Base-by-base conservation (phyloP, 2,888 invertebrate species). In the Spodoptera picta region DNA sequence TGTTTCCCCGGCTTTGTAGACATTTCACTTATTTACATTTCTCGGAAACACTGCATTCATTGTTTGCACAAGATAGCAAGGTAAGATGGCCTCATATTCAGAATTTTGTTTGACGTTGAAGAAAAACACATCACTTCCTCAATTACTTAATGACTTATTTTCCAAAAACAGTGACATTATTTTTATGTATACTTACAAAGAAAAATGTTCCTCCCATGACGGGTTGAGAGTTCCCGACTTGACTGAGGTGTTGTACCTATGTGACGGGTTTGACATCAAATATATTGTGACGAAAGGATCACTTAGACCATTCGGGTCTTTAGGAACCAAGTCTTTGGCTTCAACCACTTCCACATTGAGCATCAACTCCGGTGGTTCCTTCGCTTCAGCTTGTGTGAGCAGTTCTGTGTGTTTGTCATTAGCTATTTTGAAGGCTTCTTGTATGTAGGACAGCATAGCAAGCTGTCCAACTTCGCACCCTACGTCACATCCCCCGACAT, bases 241-340 rank as follows among this genome's bases (percentile, higher is more conserved):
- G 23, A 99, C 99, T 0, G 98, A 98, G 1, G 99, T 98, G 79
- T 98, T 98, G 84, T 97, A 98, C 67, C 97, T 96, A 82, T 97
- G 97, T 2, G 97, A 95, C 3, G 96, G 96, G 68, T 96, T 96
- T 1, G 97, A 97, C 86, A 97, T 96, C 74, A 98, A 91, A 87
- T 97, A 98, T 84, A 99, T 95, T 73, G 99, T 99, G 62, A 99
- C 99, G 89, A 99, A 99, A 0, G 99, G 99, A 92, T 99, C 99
- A 81, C 99, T 99, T 75, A 98, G 95, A n/a, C 99, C 98, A 86
- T 97, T 98, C 0, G 98, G 96, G 89, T 98, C 98, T 90, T 98
- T 98, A 23, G 98, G 96, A 68, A 96, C 95, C 48, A 98, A 90
- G 81, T 98, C 98, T 92, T 98, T 98, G 1, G 97, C 98, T 92